Percentiles rank a stretch among this genome's conserved stretches.
Conservation (phyloP, 2,888 invertebrate species). For the Philaethria dido region DNA sequence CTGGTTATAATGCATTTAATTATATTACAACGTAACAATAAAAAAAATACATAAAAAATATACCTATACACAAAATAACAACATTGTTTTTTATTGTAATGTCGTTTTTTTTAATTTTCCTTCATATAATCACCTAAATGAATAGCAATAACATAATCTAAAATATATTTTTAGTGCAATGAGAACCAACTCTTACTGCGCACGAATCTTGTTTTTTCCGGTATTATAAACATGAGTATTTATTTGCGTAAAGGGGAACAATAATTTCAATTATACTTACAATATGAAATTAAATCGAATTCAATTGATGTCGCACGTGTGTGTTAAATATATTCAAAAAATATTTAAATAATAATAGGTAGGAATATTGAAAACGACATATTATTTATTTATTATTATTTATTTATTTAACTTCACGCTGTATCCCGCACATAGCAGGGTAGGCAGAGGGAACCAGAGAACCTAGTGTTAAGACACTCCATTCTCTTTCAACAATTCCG, state of each 20-base stretch:
- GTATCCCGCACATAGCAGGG: too few species aligned
- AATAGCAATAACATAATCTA: neutral
- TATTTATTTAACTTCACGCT: too few species aligned
- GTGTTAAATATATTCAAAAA: neutral
- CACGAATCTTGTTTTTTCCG: constrained; percentile 45
- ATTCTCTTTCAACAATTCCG: too few species aligned
- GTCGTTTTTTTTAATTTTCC: neutral
- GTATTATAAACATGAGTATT: constrained; percentile 51
- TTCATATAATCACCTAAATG: neutral
- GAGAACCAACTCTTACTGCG: constrained; percentile 35
- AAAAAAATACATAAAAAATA: too few species aligned
- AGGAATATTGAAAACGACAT: too few species aligned
- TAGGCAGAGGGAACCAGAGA: too few species aligned
- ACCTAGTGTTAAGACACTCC: too few species aligned
- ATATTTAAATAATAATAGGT: neutral
- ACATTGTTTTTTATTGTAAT: too few species aligned
- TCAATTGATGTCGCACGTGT: neutral
- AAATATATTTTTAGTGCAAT: neutral
- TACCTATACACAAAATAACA: too few species aligned
- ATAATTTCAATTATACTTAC: constrained; percentile 4
- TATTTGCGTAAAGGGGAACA: neutral
- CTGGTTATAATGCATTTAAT: too few species aligned
- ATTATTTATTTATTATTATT: too few species aligned
- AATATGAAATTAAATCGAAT: neutral
- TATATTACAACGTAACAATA: too few species aligned